Base-by-base conservation (phyloP, 2,888 invertebrate species). In the Callyntrura sp. region DNA sequence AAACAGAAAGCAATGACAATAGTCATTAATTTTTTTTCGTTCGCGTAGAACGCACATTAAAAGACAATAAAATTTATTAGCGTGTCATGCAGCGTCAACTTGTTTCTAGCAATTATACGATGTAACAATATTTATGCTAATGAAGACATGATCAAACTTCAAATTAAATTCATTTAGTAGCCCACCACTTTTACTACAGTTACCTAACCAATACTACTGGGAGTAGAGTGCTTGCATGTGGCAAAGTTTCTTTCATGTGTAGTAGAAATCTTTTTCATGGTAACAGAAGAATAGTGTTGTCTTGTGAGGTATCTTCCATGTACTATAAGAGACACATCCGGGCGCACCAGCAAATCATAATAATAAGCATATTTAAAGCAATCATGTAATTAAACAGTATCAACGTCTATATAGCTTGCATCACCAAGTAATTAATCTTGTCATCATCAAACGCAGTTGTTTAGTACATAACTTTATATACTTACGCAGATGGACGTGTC, bases 381-480 rank as follows among this genome's bases (percentile, higher is more conserved):
- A 51, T 76, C 76, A 76, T 51, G 76, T 76, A 51, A n/a, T 14
- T 51, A 76, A 51, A 76, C 55, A 78, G 28, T 17, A 55, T 45
- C 45, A 73, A 43, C 11, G 11, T 20, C 70, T 45, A 28, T 78
- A 60, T 14, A 78, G 68, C 60, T 60, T 82, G 17, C 78, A 25
- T 57, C 51, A 25, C 57, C 35, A 81, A 68, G 85, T 81, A 90
- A 90, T 90, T 90, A 90, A 85, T 90, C 90, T 85, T 90, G 90
- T 90, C 90, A 85, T 90, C 90, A 82, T 90, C 81, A 81, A 81
- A 87, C 45, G 55, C 81, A 57, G 51, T 68, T 68, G 68, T 83
- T 83, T 83, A 68, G 51, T 60, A 83, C 68, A 35, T 14, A 35
- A 35, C 35, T 35, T 6, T 35, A 35, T 6, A 35, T 11, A 35